Base-by-base conservation (phyloP, 2,888 invertebrate species). In the Fragum sueziense region DNA sequence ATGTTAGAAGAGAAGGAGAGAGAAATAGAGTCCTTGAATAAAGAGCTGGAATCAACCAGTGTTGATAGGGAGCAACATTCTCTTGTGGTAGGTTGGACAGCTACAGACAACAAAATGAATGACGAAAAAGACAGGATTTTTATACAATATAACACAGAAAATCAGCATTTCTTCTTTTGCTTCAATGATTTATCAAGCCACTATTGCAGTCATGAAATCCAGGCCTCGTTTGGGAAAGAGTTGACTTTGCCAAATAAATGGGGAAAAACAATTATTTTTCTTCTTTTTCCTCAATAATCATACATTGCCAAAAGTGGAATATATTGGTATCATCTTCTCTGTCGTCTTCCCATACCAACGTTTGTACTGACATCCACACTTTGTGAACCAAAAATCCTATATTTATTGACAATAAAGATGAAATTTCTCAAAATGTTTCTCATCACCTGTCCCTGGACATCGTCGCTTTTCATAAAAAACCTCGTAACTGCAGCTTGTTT, bases 1-100 rank as follows among this genome's bases (percentile, higher is more conserved):
- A 93, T 93, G 93, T 86, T 93, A 51, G 93, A 93, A 69, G 91
- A 91, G 62, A 92, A 92, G 71, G 91, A 92, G 74, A 85, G 86
- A 76, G 92, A 93, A 81, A 87, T 93, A 6, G 92, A 91, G 59
- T 84, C 81, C 1, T 86, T 92, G 37, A 90, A 90, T 17, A 87
- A 89, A 61, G 92, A 93, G 77, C 84, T 92, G 33, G 79, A 76
- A n/a, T 47, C 59, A 31, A 54, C 73, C 3, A 61, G 57, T 25
- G 65, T 37, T 7, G 37, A 47, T 3, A 31, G 65, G 3, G 84
- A 81, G 27, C 79, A 84, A 22, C 84, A 84, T 51, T 57, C 81
- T 11, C 62, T 84, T 25, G 84, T 85, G 75, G 86, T 86, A 80
- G 31, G 75, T 62, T n/a, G n/a, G n/a, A n/a, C n/a, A n/a, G n/a